Percentiles rank a stretch among this genome's conserved stretches.
Evolutionary conservation across 2,113 vertebrate species (phyloP).

Genomic region (Apteryx mantelli): DNA sequence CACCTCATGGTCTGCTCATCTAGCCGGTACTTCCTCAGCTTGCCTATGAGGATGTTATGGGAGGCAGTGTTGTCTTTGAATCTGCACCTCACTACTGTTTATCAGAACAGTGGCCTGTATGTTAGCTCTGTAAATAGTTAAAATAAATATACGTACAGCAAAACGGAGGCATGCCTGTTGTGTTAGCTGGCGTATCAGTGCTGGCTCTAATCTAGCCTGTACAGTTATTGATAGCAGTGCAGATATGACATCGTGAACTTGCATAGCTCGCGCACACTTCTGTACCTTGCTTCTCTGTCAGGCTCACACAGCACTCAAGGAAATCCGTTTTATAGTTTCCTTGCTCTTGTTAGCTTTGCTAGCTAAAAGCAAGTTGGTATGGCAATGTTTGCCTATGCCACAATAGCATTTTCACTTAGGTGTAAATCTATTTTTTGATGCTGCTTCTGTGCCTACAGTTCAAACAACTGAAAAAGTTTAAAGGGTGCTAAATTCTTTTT

Average conservation of each 20-base stretch:
- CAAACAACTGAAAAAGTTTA: no score
- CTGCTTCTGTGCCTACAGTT: background rate
- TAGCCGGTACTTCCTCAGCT: background rate
- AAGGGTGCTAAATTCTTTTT: background rate
- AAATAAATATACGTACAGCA: background rate
- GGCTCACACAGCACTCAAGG: background rate
- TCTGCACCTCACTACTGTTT: background rate
- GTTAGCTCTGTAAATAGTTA: background rate
- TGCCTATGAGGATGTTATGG: background rate
- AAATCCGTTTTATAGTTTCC: background rate
- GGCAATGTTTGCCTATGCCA: background rate
- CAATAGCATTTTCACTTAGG: background rate
- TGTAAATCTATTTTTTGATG: background rate
- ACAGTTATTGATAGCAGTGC: background rate
- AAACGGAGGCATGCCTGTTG: background rate
- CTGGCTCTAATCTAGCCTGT: background rate
- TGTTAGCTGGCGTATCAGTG: accelerated
- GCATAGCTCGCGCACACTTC: background rate
- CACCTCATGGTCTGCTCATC: background rate
- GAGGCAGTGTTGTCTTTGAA: background rate
- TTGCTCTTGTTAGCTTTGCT: background rate
- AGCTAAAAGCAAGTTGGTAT: background rate
- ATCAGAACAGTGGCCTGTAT: background rate
- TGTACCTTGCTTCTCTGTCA: background rate
- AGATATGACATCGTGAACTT: background rate